Base-by-base conservation (phyloP, 92 coral and sea anemone species). In the Parazoanthus swiftii region DNA sequence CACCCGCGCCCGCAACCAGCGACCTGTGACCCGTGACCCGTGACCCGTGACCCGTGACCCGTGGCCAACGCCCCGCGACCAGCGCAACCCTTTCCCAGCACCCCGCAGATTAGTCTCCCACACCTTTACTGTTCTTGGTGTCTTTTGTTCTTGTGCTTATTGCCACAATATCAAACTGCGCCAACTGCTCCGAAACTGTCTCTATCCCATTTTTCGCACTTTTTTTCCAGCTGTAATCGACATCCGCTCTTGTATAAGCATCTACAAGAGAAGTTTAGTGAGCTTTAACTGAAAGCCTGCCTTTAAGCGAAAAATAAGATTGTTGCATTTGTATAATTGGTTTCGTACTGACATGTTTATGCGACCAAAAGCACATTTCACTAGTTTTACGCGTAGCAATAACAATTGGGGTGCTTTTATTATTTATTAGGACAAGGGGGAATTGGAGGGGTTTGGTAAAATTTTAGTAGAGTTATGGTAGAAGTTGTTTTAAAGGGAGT, bases 101-200 rank as follows among this genome's bases (percentile, higher is more conserved):
- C 51, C 51, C 51, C 6, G 51, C 51, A 46, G 51, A 46, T 46
- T 46, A 46, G 1, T 54, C 59, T 10, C 13, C 48, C 29, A 13
- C 21, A 84, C 87, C 87, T 84, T 84, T 84, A 44, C 87, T 84
- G 87, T 84, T 84, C 51, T 84, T 84, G 5, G 78, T 84, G 44
- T 84, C 87, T 48, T 68, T 84, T 44, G 87, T 84, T 42, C 79
- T 72, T 16, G 87, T 84, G 33, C 44, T 16, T 56, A 84, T 84
- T 36, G 44, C 79, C 68, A 84, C 87, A 48, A 84, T 72, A 46
- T 84, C 79, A 36, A 84, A 84, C 68, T 84, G 87, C 21, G 87
- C 87, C 79, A 84, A 14, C 26, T 84, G 77, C 26, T 84, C 78
- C 16, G 87, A 84, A 68, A 84, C 79, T 36, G 79, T 84, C 54